Percentiles rank a stretch among this genome's conserved stretches.
phyloP scores from a whole-genome alignment of 2,797 vertebrate species.

The Sebastes trivittatus region DNA sequence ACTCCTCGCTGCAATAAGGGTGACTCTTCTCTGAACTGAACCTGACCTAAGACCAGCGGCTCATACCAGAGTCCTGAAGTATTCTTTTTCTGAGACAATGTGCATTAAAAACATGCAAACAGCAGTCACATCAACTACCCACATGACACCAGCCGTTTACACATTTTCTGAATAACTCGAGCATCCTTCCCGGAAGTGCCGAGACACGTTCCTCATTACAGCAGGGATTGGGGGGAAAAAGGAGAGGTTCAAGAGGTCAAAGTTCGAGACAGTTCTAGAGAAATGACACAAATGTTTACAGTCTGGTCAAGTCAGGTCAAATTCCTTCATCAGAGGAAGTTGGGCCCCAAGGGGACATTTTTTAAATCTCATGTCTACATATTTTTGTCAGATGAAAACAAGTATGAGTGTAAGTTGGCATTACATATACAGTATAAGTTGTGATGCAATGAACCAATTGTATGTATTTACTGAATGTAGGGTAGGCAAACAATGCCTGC shows the following conservation, averaged over 20 bases:
- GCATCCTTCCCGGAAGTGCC: conserved; percentile 84
- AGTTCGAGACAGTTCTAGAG: conserved; percentile 67
- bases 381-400: conserved; percentile 19
- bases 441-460: background rate
- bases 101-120: conserved; percentile 6
- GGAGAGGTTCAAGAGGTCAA: conserved; percentile 80
- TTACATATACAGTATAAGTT: background rate
- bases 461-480: background rate
- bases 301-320: conserved; percentile 75
- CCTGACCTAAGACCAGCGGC: conserved; percentile 13
- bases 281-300: conserved; percentile 78
- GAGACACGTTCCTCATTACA: conserved; percentile 85
- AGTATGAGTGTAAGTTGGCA: background rate
- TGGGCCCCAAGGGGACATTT: conserved; percentile 36
- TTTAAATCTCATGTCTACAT: conserved; percentile 39
- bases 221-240: conserved; percentile 79
- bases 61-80: conserved; percentile 2
- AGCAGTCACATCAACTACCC: conserved; percentile 57
- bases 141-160: conserved; percentile 70
- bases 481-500: background rate
- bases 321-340: conserved; percentile 75
- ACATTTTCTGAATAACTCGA: conserved; percentile 78
- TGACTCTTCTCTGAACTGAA: conserved; percentile 34
- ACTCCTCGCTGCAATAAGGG: conserved; percentile 1
- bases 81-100: conserved; percentile 29